Evolutionary conservation across 1,140 invertebrate genomes (phyloP).

Genomic region (Dinoponera quadriceps): DNA sequence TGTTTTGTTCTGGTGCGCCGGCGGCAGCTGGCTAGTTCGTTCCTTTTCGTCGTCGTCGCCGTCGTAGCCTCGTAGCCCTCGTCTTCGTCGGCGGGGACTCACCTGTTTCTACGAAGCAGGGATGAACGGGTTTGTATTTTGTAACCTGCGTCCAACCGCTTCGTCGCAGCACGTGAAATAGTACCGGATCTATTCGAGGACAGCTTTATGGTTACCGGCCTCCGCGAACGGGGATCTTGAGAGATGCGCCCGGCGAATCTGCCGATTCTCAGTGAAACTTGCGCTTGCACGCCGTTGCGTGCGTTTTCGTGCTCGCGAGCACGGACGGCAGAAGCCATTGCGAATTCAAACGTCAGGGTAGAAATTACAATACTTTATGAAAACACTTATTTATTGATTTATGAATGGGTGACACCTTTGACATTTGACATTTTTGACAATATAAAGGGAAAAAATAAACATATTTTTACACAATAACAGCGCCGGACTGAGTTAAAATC

Average conservation of each 20-base stretch:
- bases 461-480: too few relatives aligned
- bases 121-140: slow-evolving; percentile 24
- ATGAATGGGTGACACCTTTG: too few relatives aligned
- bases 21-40: slow-evolving; percentile 23
- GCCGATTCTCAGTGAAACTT: too few relatives aligned
- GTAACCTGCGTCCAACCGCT: neutral
- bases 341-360: too few relatives aligned
- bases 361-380: too few relatives aligned
- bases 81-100: neutral
- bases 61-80: neutral
- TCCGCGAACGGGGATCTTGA: neutral
- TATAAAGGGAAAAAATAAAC: too few relatives aligned
- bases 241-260: neutral
- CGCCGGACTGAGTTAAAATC: neutral
- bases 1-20: slow-evolving; percentile 31
- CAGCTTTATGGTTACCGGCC: neutral
- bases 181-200: neutral
- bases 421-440: too few relatives aligned
- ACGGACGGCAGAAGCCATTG: neutral
- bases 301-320: too few relatives aligned
- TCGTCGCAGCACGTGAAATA: slow-evolving; percentile 16
- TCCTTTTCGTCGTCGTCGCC: slow-evolving; percentile 1
- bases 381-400: neutral
- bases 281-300: too few relatives aligned
- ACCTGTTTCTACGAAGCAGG: slow-evolving; percentile 15